Percentiles rank a stretch among this genome's conserved stretches.
Conservation (phyloP, 2,113 vertebrate genomes). For the Myrmecophaga tridactyla region DNA sequence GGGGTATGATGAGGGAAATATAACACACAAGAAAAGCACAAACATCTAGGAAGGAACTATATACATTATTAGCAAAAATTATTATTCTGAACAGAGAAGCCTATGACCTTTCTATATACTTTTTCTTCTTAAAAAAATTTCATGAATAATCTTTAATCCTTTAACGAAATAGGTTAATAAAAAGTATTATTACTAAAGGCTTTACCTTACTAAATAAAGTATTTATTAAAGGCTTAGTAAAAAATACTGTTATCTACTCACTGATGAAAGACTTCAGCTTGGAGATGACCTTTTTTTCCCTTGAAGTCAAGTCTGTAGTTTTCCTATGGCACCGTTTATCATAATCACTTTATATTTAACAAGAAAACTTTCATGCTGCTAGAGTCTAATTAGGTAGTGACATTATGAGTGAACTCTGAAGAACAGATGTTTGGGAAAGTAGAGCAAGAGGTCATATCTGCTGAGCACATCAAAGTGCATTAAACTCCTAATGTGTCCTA, state of each 20-base stretch:
- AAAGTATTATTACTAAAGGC: too few species aligned
- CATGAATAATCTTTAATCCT: background rate
- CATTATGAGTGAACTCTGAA: conserved; percentile 23
- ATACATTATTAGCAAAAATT: conserved; percentile 7
- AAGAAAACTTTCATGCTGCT: background rate
- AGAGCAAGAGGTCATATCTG: conserved; percentile 49
- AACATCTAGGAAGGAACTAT: background rate
- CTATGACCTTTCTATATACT: background rate
- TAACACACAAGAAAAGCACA: background rate
- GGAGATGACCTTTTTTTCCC: conserved; percentile 23
- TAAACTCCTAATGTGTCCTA: conserved; percentile 56
- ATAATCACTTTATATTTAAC: conserved; percentile 45
- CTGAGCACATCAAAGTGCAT: background rate
- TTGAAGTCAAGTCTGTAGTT: conserved; percentile 43
- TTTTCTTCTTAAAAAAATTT: conserved; percentile 26
- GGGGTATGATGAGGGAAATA: background rate
- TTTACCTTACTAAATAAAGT: too few species aligned
- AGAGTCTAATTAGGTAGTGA: conserved; percentile 40
- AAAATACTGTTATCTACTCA: conserved; percentile 10
- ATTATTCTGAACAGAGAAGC: background rate
- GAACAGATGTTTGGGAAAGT: conserved; percentile 48
- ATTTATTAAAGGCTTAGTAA: background rate
- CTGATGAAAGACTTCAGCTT: conserved; percentile 43
- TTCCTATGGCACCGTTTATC: conserved; percentile 35
- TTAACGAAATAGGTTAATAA: conserved; percentile 28